Evolutionary conservation across 2,113 vertebrate species (phyloP).

Genomic region (Penelope pileata): DNA sequence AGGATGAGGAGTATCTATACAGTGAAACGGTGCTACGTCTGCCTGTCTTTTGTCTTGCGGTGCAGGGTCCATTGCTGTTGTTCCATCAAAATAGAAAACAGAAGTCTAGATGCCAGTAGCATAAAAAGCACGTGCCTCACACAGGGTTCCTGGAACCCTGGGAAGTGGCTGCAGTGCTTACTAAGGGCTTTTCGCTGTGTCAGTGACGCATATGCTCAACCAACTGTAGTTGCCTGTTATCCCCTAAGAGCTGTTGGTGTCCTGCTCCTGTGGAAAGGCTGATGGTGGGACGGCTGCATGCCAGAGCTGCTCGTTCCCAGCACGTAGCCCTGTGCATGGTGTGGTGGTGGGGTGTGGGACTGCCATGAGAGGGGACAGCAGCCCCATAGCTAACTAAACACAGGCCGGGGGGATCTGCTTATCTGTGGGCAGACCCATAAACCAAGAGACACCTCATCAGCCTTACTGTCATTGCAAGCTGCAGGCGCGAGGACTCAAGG

Average conservation of each 20-base stretch:
- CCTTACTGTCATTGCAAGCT: not conserved
- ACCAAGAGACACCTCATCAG: not conserved
- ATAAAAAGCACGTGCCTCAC: not conserved
- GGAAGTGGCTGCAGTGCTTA: not conserved
- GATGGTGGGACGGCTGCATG: rapidly evolving
- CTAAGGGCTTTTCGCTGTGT: not conserved
- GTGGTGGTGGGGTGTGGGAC: not conserved
- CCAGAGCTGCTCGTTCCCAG: not conserved
- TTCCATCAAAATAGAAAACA: not conserved
- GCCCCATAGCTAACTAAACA: not conserved
- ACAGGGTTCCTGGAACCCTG: not conserved
- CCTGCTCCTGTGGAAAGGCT: not conserved
- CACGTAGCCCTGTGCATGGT: not conserved
- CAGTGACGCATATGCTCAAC: not conserved
- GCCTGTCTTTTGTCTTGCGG: not conserved
- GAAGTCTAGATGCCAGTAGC: not conserved
- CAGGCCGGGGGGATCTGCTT: not conserved
- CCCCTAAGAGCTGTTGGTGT: not conserved
- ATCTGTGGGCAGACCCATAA: not conserved
- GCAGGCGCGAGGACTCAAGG: not conserved
- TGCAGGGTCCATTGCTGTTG: not conserved
- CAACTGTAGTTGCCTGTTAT: not conserved
- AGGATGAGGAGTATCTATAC: not conserved
- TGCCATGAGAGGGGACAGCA: not conserved
- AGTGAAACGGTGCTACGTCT: not conserved